phyloP scores from a whole-genome alignment of 2,797 vertebrate genomes.

The Acanthurus lineatus region DNA sequence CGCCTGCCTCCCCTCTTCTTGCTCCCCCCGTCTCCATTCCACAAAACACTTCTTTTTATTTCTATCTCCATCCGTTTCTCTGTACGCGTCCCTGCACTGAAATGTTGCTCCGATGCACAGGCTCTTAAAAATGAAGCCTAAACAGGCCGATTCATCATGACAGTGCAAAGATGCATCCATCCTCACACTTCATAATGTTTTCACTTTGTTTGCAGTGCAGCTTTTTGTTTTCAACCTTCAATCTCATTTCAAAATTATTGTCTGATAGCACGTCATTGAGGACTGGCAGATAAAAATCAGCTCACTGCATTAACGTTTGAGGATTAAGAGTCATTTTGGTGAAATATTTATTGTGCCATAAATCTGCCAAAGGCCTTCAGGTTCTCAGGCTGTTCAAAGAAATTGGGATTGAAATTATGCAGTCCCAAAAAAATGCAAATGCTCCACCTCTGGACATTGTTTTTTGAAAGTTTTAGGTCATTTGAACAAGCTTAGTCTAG shows the following conservation, averaged over 20 bases:
- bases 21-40: not conserved
- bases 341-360: not conserved
- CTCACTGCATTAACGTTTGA: not conserved
- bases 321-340: not conserved
- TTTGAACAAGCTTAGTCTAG: not conserved
- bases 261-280: not conserved
- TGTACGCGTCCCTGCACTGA: slow-evolving; percentile 23
- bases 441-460: no score
- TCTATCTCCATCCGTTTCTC: slow-evolving; percentile 18
- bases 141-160: slow-evolving; percentile 6
- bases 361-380: not conserved
- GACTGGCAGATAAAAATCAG: not conserved
- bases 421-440: not conserved
- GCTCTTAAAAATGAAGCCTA: not conserved
- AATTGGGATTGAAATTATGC: not conserved
- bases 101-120: slow-evolving; percentile 3
- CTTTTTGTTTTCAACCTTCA: not conserved
- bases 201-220: not conserved
- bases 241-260: no score
- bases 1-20: not conserved
- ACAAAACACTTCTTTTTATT: not conserved
- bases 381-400: no score
- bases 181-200: not conserved
- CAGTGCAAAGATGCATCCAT: not conserved
- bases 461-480: no score